A percentile compares a stretch with the other conserved stretches of the same genome.
phyloP scores from a whole-genome alignment of 2,797 vertebrate species.

The Myotis vivesi region DNA sequence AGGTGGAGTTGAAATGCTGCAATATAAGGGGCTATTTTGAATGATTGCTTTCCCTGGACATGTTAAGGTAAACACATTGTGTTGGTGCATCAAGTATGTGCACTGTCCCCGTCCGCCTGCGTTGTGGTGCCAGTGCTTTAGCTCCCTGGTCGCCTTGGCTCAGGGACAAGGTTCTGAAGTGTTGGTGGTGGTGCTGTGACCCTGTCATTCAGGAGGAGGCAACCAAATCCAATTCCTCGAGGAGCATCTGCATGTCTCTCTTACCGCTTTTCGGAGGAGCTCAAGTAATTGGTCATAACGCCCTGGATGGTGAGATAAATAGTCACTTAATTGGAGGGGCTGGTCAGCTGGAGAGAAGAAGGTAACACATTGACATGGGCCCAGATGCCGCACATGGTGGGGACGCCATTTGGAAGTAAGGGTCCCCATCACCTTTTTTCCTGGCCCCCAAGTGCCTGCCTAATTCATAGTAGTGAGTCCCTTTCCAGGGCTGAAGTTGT shows the following conservation, averaged over 20 bases:
- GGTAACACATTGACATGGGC: too few species aligned
- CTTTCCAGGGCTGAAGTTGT: background rate
- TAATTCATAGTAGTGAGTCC: background rate
- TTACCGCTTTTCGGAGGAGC: conserved; percentile 77
- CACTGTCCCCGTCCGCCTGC: conserved; percentile 56
- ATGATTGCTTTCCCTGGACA: background rate
- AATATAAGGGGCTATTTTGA: background rate
- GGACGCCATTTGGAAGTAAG: background rate
- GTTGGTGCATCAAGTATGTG: conserved; percentile 46
- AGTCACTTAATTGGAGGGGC: conserved; percentile 48
- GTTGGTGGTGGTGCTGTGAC: conserved; percentile 74
- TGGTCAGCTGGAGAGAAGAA: background rate
- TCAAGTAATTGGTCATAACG: conserved; percentile 76
- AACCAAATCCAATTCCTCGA: conserved; percentile 78
- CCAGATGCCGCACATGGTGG: background rate
- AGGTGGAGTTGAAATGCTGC: background rate
- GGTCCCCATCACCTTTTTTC: background rate
- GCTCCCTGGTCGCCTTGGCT: conserved; percentile 73
- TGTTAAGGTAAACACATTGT: conserved; percentile 67
- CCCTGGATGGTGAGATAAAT: conserved; percentile 77
- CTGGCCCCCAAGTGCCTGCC: background rate
- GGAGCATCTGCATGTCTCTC: conserved; percentile 75
- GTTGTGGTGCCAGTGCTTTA: conserved; percentile 72
- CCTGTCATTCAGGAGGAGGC: conserved; percentile 78
- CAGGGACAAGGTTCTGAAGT: conserved; percentile 74